phyloP scores from a whole-genome alignment of 2,888 invertebrate species.

The Dendrolimus houi region DNA sequence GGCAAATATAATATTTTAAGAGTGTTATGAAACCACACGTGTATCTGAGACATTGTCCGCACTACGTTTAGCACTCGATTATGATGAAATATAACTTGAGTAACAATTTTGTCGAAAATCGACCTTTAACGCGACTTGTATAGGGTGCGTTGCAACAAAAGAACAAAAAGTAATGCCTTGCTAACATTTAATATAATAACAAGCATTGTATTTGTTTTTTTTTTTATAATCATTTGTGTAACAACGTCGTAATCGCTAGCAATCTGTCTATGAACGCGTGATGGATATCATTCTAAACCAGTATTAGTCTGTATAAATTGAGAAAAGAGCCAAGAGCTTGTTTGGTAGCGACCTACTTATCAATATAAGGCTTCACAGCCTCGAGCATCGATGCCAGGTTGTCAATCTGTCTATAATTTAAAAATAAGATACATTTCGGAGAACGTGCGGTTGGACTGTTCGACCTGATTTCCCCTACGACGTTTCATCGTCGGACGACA shows the following conservation, averaged over 20 bases:
- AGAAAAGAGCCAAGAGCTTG: too few species aligned
- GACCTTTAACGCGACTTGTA: constrained; percentile 18
- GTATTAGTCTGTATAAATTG: too few species aligned
- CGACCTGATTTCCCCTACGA: too few species aligned
- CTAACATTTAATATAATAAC: background rate
- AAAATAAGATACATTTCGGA: too few species aligned
- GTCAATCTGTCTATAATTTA: too few species aligned
- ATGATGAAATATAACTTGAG: constrained; percentile 17
- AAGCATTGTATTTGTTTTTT: background rate
- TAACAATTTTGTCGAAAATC: constrained; percentile 17
- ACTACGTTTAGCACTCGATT: constrained; percentile 5
- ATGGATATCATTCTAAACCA: too few species aligned
- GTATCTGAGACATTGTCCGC: constrained; percentile 10
- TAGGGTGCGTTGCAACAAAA: constrained; percentile 2
- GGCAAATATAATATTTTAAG: constrained; percentile 15
- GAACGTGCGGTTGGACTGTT: too few species aligned
- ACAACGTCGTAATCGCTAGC: background rate
- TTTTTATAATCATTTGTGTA: background rate
- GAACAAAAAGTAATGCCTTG: background rate
- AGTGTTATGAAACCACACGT: constrained; percentile 15
- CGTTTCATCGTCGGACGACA: too few species aligned
- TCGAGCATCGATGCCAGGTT: too few species aligned
- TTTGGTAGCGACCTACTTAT: too few species aligned
- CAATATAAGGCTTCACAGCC: too few species aligned
- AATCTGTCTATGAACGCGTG: too few species aligned